Evolutionary conservation across 2,888 invertebrate genomes (phyloP).

Genomic region (Amiota mariae): DNA sequence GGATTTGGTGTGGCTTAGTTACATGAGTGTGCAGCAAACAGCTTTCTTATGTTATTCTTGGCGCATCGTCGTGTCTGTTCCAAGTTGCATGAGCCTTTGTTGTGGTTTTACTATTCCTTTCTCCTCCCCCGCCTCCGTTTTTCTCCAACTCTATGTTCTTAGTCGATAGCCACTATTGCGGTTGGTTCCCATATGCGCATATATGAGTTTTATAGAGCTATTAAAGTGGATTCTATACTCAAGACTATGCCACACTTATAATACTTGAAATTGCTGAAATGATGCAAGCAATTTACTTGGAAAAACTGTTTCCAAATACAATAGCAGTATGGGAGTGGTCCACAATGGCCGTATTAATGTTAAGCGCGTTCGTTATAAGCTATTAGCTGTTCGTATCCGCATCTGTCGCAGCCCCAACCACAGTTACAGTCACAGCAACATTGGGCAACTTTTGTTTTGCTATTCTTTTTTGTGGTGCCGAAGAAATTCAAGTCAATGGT

Average conservation of each 20-base stretch:
- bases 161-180: slow-evolving; percentile 48
- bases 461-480: too few species aligned
- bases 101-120: slow-evolving; percentile 25
- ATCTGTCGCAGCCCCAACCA: slow-evolving; percentile 31
- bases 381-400: slow-evolving; percentile 17
- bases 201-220: slow-evolving; percentile 14
- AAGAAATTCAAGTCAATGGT: slow-evolving; percentile 58
- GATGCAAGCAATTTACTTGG: slow-evolving; percentile 49
- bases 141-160: slow-evolving; percentile 13
- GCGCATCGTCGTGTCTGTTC: too few species aligned
- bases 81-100: slow-evolving; percentile 8
- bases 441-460: slow-evolving; percentile 10
- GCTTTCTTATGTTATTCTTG: slow-evolving; percentile 65
- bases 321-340: too few species aligned
- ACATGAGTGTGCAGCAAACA: slow-evolving; percentile 68
- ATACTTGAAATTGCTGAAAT: slow-evolving; percentile 61
- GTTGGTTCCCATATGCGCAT: slow-evolving; percentile 44
- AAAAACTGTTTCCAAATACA: not conserved
- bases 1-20: slow-evolving; percentile 32
- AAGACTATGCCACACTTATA: too few species aligned
- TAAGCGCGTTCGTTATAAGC: slow-evolving; percentile 39
- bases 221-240: not conserved
- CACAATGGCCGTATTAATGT: slow-evolving; percentile 54
- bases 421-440: slow-evolving; percentile 57
- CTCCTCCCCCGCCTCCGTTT: too few species aligned